These are phyloP conservation scores for Athripsodes cinereus DNA, from an alignment of 2,888 invertebrate genomes.

Conservation along the genomic window DNA sequence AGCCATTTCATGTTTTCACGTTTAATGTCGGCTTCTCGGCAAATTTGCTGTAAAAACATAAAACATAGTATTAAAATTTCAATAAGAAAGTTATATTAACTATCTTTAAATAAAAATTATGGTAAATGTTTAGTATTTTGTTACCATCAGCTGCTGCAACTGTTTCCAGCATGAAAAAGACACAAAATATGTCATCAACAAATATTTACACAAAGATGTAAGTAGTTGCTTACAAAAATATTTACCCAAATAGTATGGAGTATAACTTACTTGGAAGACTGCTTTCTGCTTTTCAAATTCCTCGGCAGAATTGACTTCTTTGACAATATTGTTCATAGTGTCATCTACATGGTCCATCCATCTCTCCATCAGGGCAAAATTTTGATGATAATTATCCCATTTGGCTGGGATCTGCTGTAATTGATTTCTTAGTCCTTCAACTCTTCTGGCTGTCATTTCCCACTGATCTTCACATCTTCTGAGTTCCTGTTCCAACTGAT, in stretches of 20 bases:
- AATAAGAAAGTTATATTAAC: neutral
- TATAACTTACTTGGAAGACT: conserved; percentile 69
- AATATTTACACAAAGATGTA: neutral
- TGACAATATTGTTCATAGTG: conserved; percentile 74
- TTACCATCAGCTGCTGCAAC: neutral
- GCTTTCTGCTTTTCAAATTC: conserved; percentile 87
- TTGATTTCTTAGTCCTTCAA: conserved; percentile 65
- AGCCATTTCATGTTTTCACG: conserved; percentile 95
- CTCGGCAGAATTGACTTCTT: conserved; percentile 78
- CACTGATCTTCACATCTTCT: conserved; percentile 68
- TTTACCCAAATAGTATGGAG: neutral
- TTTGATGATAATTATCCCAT: conserved; percentile 80
- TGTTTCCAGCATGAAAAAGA: neutral
- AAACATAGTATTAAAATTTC: neutral
- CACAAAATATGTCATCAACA: neutral
- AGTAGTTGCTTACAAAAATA: conserved; percentile 1
- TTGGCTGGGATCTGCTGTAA: conserved; percentile 84
- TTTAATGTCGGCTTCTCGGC: conserved; percentile 83
- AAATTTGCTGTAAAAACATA: conserved; percentile 62
- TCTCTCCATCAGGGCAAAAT: conserved; percentile 71
- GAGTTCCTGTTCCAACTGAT: conserved; percentile 57
- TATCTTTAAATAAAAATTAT: neutral
- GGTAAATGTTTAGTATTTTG: neutral
- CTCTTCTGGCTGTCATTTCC: conserved; percentile 63
- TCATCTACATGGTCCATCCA: conserved; percentile 92